Evolutionary conservation across 2,888 invertebrate species (phyloP).

Genomic region (Drosophila rubida): DNA sequence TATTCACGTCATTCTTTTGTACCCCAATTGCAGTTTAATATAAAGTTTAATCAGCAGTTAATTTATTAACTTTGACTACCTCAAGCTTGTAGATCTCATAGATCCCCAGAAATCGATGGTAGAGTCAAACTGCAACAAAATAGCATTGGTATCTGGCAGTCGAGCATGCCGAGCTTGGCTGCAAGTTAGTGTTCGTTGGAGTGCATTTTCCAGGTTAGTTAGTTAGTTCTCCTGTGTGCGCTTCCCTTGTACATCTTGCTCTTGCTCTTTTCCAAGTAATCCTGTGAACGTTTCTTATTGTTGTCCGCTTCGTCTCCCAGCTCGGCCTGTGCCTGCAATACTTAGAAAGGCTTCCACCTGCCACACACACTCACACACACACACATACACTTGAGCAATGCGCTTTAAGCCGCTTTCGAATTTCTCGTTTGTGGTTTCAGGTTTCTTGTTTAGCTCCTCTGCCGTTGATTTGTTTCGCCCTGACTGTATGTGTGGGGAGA

Average conservation of each 20-base stretch:
- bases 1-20: neutral
- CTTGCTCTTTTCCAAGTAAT: slow-evolving; percentile 17
- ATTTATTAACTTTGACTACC: too few relatives aligned
- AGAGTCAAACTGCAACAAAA: too few relatives aligned
- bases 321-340: slow-evolving; percentile 11
- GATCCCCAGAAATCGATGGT: too few relatives aligned
- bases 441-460: slow-evolving; percentile 14
- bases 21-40: neutral
- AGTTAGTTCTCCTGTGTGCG: neutral
- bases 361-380: too few relatives aligned
- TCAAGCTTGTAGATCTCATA: too few relatives aligned
- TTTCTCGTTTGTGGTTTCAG: slow-evolving; percentile 22
- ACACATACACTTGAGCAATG: too few relatives aligned
- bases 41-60: neutral
- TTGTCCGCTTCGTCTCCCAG: slow-evolving; percentile 1
- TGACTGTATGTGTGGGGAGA: slow-evolving; percentile 13
- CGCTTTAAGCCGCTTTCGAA: slow-evolving; percentile 55
- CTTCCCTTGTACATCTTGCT: neutral
- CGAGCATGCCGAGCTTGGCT: neutral
- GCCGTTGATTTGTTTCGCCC: neutral
- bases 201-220: neutral
- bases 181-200: neutral
- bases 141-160: neutral
- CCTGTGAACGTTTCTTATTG: slow-evolving; percentile 11
- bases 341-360: slow-evolving; percentile 25